Evolutionary conservation across 2,888 invertebrate genomes (phyloP), one percentile per base, ranked within the genome.

Genomic region (Eulithis prunata): DNA sequence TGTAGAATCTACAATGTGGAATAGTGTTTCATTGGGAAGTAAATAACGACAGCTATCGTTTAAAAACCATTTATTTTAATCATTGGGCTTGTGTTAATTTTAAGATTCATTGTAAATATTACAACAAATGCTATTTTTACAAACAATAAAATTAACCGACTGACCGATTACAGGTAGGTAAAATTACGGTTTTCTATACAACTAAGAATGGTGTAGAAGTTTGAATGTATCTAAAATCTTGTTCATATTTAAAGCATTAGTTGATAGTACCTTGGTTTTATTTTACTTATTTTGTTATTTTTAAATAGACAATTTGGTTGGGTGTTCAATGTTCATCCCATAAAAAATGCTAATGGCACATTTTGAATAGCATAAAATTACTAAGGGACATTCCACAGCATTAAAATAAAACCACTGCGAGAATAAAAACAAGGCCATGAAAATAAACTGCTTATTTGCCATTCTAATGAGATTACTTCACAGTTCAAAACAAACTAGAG

Each of bases 101-200:
- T 59, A 57, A 64, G 71, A 75, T 62, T 63, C 68, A 61, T 86
- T 85, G 89, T 91, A 91, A 90, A 91, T 90, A 87, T 88, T 91
- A 90, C 87, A 89, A 88, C 90, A 90, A 87, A 81, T 66, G 74
- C 14, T n/a, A 49, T 28, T 45, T 49, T 49, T 52, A 63, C 11
- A 53, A 10, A 51, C 49, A 38, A 21, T n/a, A n/a, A n/a, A n/a
- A n/a, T 52, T 49, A 10, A 47, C 14, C 32, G 36, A 62, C 57
- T 66, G 57, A 46, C 53, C 32, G 11, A 60, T 57, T 57, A 3
- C 32, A 21, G 5, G 21, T 10, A 38, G 8, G 0, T 13, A 53
- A 41, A 41, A 41, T 11, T 10, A 41, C 41, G 5, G 0, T 8
- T 8, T 41, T 8, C 10, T 41, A 41, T 2, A 32, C 32, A 3